phyloP scores from a whole-genome alignment of 2,888 invertebrate genomes.

The Idaea dimidiata region DNA sequence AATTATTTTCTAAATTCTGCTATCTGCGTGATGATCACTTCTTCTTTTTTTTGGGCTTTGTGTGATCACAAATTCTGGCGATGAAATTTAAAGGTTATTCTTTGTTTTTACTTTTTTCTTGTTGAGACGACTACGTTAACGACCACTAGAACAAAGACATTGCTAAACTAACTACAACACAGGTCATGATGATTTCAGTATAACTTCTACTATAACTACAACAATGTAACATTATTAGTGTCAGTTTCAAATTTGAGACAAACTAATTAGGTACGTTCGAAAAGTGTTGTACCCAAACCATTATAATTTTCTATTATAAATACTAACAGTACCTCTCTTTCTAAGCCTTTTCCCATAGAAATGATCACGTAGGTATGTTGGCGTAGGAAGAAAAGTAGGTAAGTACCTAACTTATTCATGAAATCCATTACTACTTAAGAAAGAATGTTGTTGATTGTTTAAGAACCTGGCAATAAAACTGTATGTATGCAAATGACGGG shows the following conservation, averaged over 20 bases:
- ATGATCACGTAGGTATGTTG: conserved; percentile 32
- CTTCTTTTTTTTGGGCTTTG: too few species aligned
- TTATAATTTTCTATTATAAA: conserved; percentile 24
- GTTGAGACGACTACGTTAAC: too few species aligned
- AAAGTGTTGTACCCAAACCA: conserved; percentile 13
- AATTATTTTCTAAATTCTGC: too few species aligned
- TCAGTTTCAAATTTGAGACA: conserved; percentile 7
- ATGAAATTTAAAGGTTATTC: too few species aligned
- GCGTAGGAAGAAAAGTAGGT: conserved; percentile 18
- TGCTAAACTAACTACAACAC: too few species aligned
- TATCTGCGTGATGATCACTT: conserved; percentile 8
- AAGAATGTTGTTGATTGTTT: conserved; percentile 3
- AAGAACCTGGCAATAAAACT: conserved; percentile 35
- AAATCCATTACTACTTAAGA: conserved; percentile 26
- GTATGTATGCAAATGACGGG: conserved; percentile 58
- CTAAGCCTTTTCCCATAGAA: conserved; percentile 37
- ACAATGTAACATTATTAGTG: conserved; percentile 11
- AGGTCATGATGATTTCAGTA: too few species aligned
- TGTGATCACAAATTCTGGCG: too few species aligned
- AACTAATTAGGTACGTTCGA: conserved; percentile 2
- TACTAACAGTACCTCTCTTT: conserved; percentile 17
- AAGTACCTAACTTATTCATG: conserved; percentile 6
- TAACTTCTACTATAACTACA: too few species aligned
- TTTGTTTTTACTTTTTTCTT: too few species aligned
- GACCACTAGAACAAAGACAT: too few species aligned